Conservation (phyloP, 2,113 vertebrate genomes). For the Mus pahari region DNA sequence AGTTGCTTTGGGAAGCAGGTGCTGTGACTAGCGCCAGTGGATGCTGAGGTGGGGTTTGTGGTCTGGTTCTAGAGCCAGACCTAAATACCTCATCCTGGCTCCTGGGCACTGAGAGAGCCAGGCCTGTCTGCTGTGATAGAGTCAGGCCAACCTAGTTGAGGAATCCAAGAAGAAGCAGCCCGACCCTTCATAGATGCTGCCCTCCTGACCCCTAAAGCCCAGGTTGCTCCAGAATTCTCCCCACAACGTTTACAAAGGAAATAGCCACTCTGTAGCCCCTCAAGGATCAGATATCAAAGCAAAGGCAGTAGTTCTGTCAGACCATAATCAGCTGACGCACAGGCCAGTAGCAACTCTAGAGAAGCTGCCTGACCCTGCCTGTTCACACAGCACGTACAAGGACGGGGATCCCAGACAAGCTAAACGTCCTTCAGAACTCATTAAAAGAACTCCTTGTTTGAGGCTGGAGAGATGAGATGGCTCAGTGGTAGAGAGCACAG, state of each 20-base stretch:
- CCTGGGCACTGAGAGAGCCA: background rate
- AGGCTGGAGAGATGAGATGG: background rate
- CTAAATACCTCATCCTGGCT: background rate
- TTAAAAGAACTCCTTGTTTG: background rate
- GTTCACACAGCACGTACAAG: background rate
- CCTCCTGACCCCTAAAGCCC: background rate
- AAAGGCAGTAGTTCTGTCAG: background rate
- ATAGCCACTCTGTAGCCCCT: background rate
- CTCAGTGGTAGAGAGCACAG: background rate
- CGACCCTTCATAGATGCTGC: background rate
- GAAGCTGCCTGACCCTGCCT: background rate
- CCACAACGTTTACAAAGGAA: background rate
- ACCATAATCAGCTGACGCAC: background rate
- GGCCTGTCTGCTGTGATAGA: background rate
- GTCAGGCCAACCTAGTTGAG: background rate
- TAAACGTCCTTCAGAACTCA: background rate
- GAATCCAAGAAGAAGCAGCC: background rate
- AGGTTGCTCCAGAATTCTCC: background rate
- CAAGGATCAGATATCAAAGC: slow-evolving; percentile 63
- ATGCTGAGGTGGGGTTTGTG: background rate
- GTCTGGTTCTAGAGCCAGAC: background rate
- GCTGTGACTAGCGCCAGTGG: background rate
- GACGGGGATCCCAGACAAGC: background rate
- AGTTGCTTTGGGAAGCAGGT: background rate
- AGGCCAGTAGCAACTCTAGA: background rate